Evolutionary conservation across 1,140 invertebrate genomes (phyloP).

Genomic region (Drosophila eugracilis): DNA sequence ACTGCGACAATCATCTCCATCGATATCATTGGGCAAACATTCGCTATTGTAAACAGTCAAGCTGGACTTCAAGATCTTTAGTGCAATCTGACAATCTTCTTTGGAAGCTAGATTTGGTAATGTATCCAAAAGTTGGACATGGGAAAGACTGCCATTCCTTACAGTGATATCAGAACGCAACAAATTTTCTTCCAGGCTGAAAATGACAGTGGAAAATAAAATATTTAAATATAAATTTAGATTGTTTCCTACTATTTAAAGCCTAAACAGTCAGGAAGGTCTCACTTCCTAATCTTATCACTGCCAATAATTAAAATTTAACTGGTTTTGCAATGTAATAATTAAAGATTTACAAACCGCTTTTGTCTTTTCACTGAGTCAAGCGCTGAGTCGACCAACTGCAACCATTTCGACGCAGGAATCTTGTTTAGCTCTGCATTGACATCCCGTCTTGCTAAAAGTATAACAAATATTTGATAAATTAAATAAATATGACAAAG

Average conservation of each 20-base stretch:
- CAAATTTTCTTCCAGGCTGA: conserved; percentile 69
- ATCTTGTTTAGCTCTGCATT: conserved; percentile 37
- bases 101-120: conserved; percentile 65
- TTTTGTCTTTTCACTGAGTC: conserved; percentile 69
- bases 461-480: background rate
- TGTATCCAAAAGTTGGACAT: conserved; percentile 67
- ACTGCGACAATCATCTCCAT: conserved; percentile 50
- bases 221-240: background rate
- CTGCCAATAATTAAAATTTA: background rate
- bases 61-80: conserved; percentile 73
- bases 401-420: conserved; percentile 49
- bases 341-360: conserved; percentile 34
- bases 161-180: conserved; percentile 64
- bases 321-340: background rate
- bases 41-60: conserved; percentile 66
- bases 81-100: conserved; percentile 65
- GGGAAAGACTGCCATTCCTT: conserved; percentile 72
- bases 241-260: background rate
- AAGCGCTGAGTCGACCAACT: conserved; percentile 55
- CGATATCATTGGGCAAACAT: conserved; percentile 51
- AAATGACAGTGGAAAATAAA: background rate
- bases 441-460: conserved; percentile 34
- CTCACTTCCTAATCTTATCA: background rate
- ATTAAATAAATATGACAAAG: background rate
- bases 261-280: background rate